Percentiles rank a stretch among this genome's conserved stretches.
Conservation (phyloP, 2,888 invertebrate species). For the Chloromyia formosa region DNA sequence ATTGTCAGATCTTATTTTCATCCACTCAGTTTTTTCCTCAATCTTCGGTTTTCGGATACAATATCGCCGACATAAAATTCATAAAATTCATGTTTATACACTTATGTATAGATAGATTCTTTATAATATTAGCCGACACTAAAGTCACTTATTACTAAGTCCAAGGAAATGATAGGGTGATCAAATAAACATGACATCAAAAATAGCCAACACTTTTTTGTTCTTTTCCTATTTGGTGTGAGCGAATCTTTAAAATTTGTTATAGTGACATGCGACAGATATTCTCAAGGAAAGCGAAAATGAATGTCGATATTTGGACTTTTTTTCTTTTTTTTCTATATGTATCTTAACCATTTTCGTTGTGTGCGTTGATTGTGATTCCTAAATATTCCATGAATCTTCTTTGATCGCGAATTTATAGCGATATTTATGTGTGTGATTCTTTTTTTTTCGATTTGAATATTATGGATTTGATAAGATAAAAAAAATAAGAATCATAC, state of each 20-base stretch:
- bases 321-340: background rate
- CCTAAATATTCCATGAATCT: too few relatives aligned
- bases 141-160: background rate
- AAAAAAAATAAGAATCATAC: background rate
- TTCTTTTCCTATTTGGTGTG: slow-evolving; percentile 5
- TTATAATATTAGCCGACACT: background rate
- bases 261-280: background rate
- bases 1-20: background rate
- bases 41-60: slow-evolving; percentile 16
- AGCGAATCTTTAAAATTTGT: background rate
- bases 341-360: background rate
- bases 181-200: slow-evolving; percentile 29
- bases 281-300: background rate
- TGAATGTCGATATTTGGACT: background rate
- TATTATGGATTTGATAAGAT: slow-evolving; percentile 13
- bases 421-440: background rate
- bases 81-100: background rate
- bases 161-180: slow-evolving; percentile 31
- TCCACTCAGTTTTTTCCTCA: background rate
- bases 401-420: background rate
- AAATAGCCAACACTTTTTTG: slow-evolving; percentile 29
- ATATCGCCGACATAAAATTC: background rate
- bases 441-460: background rate
- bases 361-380: background rate
- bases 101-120: background rate